Evolutionary conservation across 2,888 invertebrate species (phyloP).

Genomic region (Malthinus seriepunctatus): DNA sequence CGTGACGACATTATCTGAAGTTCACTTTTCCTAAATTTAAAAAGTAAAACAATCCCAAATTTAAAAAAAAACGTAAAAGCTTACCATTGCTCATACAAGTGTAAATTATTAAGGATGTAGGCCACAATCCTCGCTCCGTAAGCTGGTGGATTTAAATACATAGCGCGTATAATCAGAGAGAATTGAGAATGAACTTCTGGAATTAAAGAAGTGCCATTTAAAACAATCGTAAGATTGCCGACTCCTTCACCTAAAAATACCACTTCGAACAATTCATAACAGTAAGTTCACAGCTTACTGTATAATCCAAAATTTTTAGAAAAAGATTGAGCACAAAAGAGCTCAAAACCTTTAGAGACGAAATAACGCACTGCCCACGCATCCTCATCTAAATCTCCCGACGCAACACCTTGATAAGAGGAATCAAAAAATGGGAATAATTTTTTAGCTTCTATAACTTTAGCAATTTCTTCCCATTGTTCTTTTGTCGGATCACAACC

Average conservation of each 20-base stretch:
- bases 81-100: conserved; percentile 83
- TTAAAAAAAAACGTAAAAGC: neutral
- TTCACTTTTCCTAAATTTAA: conserved; percentile 72
- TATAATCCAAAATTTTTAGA: conserved; percentile 99
- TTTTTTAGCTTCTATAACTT: conserved; percentile 78
- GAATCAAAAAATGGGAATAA: conserved; percentile 93
- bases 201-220: conserved; percentile 64
- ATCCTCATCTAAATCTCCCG: conserved; percentile 91
- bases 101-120: conserved; percentile 74
- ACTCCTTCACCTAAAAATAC: conserved; percentile 90
- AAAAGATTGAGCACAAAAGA: conserved; percentile 94
- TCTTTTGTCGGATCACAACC: conserved; percentile 94
- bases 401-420: conserved; percentile 96
- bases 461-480: conserved; percentile 89
- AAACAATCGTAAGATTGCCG: conserved; percentile 87
- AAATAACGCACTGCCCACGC: conserved; percentile 92
- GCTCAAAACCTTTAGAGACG: conserved; percentile 84
- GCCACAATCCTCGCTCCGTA: conserved; percentile 93
- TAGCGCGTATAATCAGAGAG: conserved; percentile 82
- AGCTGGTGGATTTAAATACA: conserved; percentile 97
- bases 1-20: conserved; percentile 87
- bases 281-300: conserved; percentile 64
- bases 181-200: conserved; percentile 82
- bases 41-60: neutral
- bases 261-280: neutral